These are phyloP conservation scores for Zosterops japonicus DNA, from an alignment of 2,113 vertebrate genomes.

Conservation along the genomic window DNA sequence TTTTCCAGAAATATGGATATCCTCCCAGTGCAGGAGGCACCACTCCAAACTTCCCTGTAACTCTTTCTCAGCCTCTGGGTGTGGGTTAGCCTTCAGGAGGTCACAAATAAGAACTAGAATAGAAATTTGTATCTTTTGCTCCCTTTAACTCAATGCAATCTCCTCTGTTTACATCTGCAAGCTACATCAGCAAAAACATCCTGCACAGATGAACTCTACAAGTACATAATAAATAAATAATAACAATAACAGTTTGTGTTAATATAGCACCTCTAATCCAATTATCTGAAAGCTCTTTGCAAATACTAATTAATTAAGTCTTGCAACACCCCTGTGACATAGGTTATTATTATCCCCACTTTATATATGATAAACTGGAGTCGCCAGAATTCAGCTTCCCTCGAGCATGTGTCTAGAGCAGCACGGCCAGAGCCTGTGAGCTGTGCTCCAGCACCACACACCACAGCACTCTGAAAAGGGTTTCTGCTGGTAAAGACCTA, in stretches of 20 bases:
- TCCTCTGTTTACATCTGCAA: neutral
- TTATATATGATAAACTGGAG: constrained; percentile 32
- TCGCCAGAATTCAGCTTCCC: neutral
- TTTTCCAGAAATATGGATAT: neutral
- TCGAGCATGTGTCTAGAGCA: accelerated
- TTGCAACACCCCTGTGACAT: constrained; percentile 53
- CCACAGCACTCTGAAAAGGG: neutral
- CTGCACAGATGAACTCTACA: constrained; percentile 21
- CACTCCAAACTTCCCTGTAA: neutral
- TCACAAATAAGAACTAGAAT: neutral
- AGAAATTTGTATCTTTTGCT: neutral
- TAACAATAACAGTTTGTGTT: constrained; percentile 65
- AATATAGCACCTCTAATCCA: constrained; percentile 68
- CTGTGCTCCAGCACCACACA: neutral
- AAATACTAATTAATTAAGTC: constrained; percentile 69
- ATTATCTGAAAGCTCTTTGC: constrained; percentile 66
- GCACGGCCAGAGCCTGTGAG: accelerated
- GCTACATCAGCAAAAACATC: constrained; percentile 33
- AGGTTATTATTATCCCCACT: constrained; percentile 58
- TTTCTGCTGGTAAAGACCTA: accelerated
- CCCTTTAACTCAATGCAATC: neutral
- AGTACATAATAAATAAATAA: constrained; percentile 66
- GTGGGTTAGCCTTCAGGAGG: neutral
- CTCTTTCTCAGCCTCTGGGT: neutral
- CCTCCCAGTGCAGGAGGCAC: neutral